Percentiles rank a stretch among this genome's conserved stretches.
These are phyloP conservation scores for Acholoe squamosa DNA, from an alignment of 2,888 invertebrate genomes.

Conservation along the genomic window DNA sequence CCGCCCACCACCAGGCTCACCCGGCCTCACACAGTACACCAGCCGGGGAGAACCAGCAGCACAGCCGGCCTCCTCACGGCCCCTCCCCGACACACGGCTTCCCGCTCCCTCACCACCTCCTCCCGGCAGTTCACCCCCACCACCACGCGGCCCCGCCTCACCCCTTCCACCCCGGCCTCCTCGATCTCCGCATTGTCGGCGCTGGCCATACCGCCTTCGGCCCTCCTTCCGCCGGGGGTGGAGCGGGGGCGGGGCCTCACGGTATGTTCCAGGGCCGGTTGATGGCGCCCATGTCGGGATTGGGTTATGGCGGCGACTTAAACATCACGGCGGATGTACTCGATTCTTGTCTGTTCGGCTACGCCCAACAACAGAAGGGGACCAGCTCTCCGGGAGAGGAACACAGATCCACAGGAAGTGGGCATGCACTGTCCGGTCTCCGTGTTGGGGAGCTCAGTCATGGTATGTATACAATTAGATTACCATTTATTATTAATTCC, in stretches of 20 bases:
- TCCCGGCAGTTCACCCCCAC: constrained; percentile 1
- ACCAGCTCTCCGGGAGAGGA: not conserved
- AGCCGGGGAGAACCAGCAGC: not conserved
- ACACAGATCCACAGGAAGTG: constrained; percentile 64
- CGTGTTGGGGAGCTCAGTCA: constrained; percentile 78
- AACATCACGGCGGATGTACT: constrained; percentile 73
- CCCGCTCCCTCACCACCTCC: constrained; percentile 6
- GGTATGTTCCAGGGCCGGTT: not conserved
- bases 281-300: not conserved
- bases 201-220: not conserved
- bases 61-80: not conserved
- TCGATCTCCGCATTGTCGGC: constrained; percentile 34
- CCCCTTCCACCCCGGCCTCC: constrained; percentile 1
- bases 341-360: constrained; percentile 81
- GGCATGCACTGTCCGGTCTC: constrained; percentile 80
- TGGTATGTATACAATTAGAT: constrained; percentile 74
- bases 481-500: no score
- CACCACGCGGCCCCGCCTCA: not conserved
- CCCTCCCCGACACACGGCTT: not conserved
- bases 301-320: constrained; percentile 6
- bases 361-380: constrained; percentile 70
- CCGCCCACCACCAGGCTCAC: not conserved
- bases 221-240: not conserved
- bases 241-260: not conserved
- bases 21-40: not conserved